Percentiles rank a stretch among this genome's conserved stretches.
Conservation (phyloP, 2,888 invertebrate species). For the Pocota personata region DNA sequence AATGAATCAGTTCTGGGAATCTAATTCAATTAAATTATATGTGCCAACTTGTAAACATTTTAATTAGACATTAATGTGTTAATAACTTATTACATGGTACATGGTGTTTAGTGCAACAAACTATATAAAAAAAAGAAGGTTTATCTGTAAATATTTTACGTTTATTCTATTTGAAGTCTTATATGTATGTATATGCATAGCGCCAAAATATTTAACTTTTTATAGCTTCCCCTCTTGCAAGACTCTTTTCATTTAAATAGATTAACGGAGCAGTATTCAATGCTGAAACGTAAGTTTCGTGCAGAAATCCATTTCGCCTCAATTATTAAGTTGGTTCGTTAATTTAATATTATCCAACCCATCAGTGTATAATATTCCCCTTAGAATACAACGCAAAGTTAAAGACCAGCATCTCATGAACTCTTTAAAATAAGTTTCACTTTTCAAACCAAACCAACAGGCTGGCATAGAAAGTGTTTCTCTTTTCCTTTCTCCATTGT, state of each 20-base stretch:
- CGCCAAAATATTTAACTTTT: too few relatives aligned
- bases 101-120: too few relatives aligned
- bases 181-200: too few relatives aligned
- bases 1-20: neutral
- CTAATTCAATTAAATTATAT: neutral
- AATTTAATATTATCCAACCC: neutral
- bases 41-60: too few relatives aligned
- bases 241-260: too few relatives aligned
- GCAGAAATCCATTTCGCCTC: neutral
- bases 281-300: too few relatives aligned
- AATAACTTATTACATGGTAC: neutral
- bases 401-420: neutral
- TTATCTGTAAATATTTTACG: neutral
- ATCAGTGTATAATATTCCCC: neutral
- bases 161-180: too few relatives aligned
- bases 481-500: conserved; percentile 6
- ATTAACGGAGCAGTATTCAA: too few relatives aligned
- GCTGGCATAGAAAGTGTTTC: neutral
- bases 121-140: neutral
- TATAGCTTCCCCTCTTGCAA: too few relatives aligned
- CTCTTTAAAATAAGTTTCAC: neutral
- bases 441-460: neutral
- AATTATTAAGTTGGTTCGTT: neutral
- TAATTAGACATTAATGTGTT: neutral
- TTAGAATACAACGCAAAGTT: neutral